Percentiles rank a stretch among this genome's conserved stretches.
phyloP scores from a whole-genome alignment of 2,797 vertebrate genomes.

The Myotis pilosus region DNA sequence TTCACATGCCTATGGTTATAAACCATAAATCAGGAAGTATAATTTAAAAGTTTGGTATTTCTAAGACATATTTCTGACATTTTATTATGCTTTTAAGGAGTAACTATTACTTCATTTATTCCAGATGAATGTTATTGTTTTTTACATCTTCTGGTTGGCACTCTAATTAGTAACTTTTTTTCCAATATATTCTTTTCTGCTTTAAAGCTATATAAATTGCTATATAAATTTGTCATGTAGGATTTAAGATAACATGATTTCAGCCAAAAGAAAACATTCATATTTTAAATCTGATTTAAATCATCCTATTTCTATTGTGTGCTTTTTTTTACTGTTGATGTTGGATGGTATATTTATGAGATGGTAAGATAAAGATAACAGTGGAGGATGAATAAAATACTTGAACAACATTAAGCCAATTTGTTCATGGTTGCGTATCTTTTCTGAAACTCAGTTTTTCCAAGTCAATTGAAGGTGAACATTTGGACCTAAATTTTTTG shows the following conservation, averaged over 20 bases:
- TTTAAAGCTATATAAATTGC: not conserved
- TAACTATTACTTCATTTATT: not conserved
- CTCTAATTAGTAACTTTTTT: conserved; percentile 17
- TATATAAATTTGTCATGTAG: not conserved
- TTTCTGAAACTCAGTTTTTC: conserved; percentile 16
- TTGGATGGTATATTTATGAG: not conserved
- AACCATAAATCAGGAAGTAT: not conserved
- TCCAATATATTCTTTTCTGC: not conserved
- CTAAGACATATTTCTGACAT: not conserved
- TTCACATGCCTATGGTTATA: not conserved
- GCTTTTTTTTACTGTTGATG: not conserved
- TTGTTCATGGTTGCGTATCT: not conserved
- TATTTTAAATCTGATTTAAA: not conserved
- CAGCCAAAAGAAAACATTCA: not conserved
- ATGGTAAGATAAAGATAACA: not conserved
- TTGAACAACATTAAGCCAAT: not conserved
- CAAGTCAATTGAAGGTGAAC: not conserved
- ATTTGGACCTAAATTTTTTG: conserved; percentile 8
- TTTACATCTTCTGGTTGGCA: not conserved
- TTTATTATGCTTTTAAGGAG: not conserved
- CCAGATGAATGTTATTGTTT: not conserved
- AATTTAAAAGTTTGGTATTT: not conserved
- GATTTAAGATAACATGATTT: not conserved
- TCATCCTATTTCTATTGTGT: not conserved
- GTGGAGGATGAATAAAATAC: not conserved